Base-by-base conservation (phyloP, 2,113 vertebrate species). In the Paratilapia polleni region DNA sequence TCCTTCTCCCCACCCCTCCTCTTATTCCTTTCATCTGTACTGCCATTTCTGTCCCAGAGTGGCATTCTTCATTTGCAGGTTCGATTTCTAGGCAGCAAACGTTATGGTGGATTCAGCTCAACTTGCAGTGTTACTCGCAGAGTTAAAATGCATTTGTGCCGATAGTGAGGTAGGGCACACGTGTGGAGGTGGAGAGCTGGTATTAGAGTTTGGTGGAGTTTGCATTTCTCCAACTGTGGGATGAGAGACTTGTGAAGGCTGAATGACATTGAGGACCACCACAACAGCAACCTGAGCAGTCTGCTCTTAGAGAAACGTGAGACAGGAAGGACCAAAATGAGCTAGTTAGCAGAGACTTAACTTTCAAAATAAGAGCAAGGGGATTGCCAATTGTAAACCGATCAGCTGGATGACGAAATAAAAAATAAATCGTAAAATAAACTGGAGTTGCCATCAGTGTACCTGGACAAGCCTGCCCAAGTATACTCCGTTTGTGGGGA, bases 31-130 rank as follows among this genome's bases (percentile, higher is more conserved):
- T 82, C 68, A 80, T 79, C 83, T 52, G 58, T 6, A 61, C 77
- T 34, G 82, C 63, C 19, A 52, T 58, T 83, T 62, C 58, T 74
- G 75, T 92, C 74, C 83, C 54, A 1, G 19, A 78, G 74, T 54
- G 11, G 8, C 66, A 14, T n/a, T 62, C 76, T 88, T 78, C 80
- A 82, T 84, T 84, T 82, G 66, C 87, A 82, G 78, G 78, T 81
- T 74, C 73, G 75, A 36, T 66, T 74, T 90, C 78, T 64, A 76
- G 52, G 49, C 24, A 74, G 60, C 49, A 68, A 82, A 60, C 12
- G 19, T 64, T 78, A 36, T 14, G 49, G 36, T 66, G 62, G 79
- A 77, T 58, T 78, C 38, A 7, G 47, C 56, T 57, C 58, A 22
- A 52, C 43, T 43, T 20, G 9, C 41, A 28, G 47, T 70, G 24